These are phyloP conservation scores for Epirrhoe tristata DNA, from an alignment of 2,888 invertebrate genomes.

Conservation along the genomic window DNA sequence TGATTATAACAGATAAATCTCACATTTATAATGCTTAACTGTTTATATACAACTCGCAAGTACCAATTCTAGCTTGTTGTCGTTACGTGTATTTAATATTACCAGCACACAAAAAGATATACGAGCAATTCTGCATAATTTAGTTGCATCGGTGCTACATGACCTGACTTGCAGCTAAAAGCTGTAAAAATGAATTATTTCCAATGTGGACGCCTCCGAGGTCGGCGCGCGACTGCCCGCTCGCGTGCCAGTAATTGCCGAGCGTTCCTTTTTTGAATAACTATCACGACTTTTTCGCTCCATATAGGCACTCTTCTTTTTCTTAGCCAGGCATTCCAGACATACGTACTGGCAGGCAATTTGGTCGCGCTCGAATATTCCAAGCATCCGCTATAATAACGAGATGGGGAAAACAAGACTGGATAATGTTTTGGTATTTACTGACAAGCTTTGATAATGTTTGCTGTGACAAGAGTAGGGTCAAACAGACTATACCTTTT, in stretches of 20 bases:
- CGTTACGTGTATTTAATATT: slow-evolving; percentile 13
- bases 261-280: slow-evolving; percentile 82
- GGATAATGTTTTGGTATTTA: slow-evolving; percentile 14
- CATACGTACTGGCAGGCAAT: slow-evolving; percentile 73
- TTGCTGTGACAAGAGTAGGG: slow-evolving; percentile 9
- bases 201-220: slow-evolving; percentile 64
- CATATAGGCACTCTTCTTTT: slow-evolving; percentile 69
- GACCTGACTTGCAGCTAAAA: slow-evolving; percentile 27
- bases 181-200: slow-evolving; percentile 46
- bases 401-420: slow-evolving; percentile 26
- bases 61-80: slow-evolving; percentile 14
- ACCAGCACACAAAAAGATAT: slow-evolving; percentile 24
- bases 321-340: slow-evolving; percentile 72
- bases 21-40: slow-evolving; percentile 1
- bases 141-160: slow-evolving; percentile 29
- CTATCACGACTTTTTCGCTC: slow-evolving; percentile 85
- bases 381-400: slow-evolving; percentile 62
- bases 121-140: slow-evolving; percentile 32
- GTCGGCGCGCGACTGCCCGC: slow-evolving; percentile 79
- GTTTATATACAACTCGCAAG: not conserved
- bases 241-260: slow-evolving; percentile 84
- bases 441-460: slow-evolving; percentile 11
- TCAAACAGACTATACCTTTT: slow-evolving; percentile 8
- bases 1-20: not conserved
- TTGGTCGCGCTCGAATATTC: slow-evolving; percentile 75